Percentiles rank a stretch among this genome's conserved stretches.
Evolutionary conservation across 2,888 invertebrate genomes (phyloP).

Genomic region (Erebia aethiops): DNA sequence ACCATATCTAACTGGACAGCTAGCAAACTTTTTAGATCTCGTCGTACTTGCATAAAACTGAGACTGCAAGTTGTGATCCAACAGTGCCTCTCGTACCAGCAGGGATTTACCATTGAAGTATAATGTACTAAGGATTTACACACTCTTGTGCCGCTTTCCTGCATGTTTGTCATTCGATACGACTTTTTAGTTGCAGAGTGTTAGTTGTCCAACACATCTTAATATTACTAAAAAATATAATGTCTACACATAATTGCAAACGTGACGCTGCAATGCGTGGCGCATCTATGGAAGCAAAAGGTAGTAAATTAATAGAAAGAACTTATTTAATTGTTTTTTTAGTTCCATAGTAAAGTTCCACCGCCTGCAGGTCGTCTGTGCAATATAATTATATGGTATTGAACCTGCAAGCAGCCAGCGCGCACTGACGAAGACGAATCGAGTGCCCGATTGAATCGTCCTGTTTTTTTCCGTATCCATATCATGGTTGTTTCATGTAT

Average conservation of each 20-base stretch:
- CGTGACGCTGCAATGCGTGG: too few relatives aligned
- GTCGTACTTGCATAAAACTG: too few relatives aligned
- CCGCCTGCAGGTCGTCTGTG: slow-evolving; percentile 33
- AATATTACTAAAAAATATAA: not conserved
- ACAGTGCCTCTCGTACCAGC: too few relatives aligned
- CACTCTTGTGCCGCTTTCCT: too few relatives aligned
- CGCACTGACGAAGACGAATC: slow-evolving; percentile 64
- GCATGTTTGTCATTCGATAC: too few relatives aligned
- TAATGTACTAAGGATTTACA: too few relatives aligned
- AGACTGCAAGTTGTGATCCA: too few relatives aligned
- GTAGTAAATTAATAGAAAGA: too few relatives aligned
- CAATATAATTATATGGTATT: slow-evolving; percentile 36
- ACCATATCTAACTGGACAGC: too few relatives aligned
- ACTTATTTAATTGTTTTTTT: not conserved
- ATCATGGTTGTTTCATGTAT: slow-evolving; percentile 53
- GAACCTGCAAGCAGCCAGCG: slow-evolving; percentile 34
- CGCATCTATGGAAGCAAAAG: not conserved
- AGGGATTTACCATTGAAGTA: too few relatives aligned
- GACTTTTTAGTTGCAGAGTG: not conserved
- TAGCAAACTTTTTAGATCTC: too few relatives aligned
- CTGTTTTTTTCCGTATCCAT: slow-evolving; percentile 65
- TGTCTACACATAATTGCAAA: not conserved
- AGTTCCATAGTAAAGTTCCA: slow-evolving; percentile 23
- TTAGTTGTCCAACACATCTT: not conserved
- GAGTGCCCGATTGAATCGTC: slow-evolving; percentile 70